Conservation (phyloP, 2,888 invertebrate species). For the Cerceris ruficornis region DNA sequence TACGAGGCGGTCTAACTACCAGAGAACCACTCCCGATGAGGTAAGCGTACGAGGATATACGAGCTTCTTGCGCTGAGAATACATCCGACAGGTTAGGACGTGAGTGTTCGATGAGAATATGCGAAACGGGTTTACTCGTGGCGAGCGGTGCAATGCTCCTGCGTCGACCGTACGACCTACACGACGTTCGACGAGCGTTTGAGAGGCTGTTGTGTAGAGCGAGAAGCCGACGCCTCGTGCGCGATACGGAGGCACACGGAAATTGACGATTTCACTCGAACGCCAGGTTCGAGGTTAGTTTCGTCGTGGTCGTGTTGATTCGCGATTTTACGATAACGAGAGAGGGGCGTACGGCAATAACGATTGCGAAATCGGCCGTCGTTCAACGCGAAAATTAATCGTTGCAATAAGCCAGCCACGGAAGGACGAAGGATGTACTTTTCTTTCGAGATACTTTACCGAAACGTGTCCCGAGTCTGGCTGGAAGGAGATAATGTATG, state of each 20-base stretch:
- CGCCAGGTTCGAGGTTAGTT: slow-evolving; percentile 6
- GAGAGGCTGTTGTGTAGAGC: slow-evolving; percentile 13
- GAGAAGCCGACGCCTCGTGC: slow-evolving; percentile 16
- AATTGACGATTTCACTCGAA: slow-evolving; percentile 48
- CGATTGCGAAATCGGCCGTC: slow-evolving; percentile 26
- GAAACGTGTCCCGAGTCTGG: no score
- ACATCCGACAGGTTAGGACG: neutral
- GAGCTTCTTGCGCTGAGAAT: neutral
- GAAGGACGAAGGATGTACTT: neutral
- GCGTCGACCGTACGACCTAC: slow-evolving; percentile 17
- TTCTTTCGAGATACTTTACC: neutral
- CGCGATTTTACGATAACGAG: slow-evolving; percentile 32
- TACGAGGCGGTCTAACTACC: slow-evolving; percentile 51
- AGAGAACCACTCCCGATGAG: slow-evolving; percentile 64
- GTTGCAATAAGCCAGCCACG: neutral
- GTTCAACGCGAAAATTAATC: slow-evolving; percentile 22
- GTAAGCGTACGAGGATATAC: slow-evolving; percentile 51
- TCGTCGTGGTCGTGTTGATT: slow-evolving; percentile 34
- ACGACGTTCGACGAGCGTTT: slow-evolving; percentile 36
- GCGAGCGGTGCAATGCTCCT: neutral
- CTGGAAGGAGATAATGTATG: no score
- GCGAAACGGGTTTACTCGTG: no score
- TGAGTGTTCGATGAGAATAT: neutral
- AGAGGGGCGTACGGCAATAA: slow-evolving; percentile 30
- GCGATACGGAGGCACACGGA: slow-evolving; percentile 34